Evolutionary conservation across 2,888 invertebrate species (phyloP), one percentile per base, ranked within the genome.

Genomic region (Drosophila mimica): DNA sequence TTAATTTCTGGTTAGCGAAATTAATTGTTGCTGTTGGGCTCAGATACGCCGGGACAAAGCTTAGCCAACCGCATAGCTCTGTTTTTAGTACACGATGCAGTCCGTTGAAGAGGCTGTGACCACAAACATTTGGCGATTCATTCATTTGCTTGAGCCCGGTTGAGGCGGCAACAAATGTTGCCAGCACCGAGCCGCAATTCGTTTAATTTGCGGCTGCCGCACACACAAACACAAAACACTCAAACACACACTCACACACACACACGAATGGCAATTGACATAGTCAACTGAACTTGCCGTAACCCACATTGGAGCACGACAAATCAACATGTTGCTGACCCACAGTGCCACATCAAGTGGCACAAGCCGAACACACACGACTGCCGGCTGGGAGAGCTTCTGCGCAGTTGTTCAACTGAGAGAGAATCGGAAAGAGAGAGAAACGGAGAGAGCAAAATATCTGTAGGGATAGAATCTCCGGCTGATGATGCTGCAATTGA

Each of bases 251-350:
- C 40, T 43, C 17, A 25, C 17, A 53, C 15, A 48, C 57, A 53
- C 13, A 30, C 20, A 51, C 57, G 15, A 15, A 46, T 28, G 30
- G 11, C 28, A 52, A 62, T 70, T 80, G 90, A 70, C 88, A 81
- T 71, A 89, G 78, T 81, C 79, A 86, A 75, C 75, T 68, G 72
- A 78, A 69, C 62, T 68, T 71, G 64, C 31, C 57, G 71, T 90
- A 86, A 76, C 90, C 90, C 89, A 90, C 82, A 78, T 89, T 69
- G 62, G 34, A 25, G 30, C 51, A 52, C 38, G 34, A 17, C 70
- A 36, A 58, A 65, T 62, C 91, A 90, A 90, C 90, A 88, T 88
- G 87, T 88, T 88, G 87, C 87, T 88, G 91, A 90, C 87, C 87
- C 82, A 87, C 58, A 87, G 71, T 31, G 61, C 51, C 64, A 71